Conservation (phyloP, 2,113 vertebrate genomes). For the Petromus typicus region DNA sequence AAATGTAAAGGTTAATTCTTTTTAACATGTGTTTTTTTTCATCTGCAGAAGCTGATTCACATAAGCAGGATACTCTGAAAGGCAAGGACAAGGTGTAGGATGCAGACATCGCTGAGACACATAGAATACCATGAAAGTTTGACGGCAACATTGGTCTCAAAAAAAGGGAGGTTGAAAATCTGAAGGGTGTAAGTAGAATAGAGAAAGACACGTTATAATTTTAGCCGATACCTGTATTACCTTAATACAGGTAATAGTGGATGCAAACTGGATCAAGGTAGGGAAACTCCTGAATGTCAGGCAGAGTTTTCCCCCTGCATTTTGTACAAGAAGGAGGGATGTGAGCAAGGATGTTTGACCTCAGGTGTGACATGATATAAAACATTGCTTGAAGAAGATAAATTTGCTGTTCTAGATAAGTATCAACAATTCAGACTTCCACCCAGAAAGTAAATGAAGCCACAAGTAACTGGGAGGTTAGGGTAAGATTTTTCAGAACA, state of each 20-base stretch:
- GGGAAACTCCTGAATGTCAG: not conserved
- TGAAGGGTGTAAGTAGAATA: not conserved
- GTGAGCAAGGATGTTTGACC: not conserved
- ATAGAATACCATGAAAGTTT: not conserved
- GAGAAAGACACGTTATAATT: not conserved
- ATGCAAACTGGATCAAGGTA: not conserved
- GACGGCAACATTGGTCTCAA: not conserved
- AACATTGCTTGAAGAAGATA: not conserved
- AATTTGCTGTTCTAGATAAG: not conserved
- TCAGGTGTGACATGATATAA: not conserved
- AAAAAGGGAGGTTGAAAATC: not conserved
- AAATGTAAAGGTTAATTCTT: not conserved
- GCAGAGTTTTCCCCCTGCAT: not conserved
- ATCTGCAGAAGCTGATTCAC: not conserved
- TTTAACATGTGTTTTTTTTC: not conserved
- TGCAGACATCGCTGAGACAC: not conserved
- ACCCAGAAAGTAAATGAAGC: slow-evolving; percentile 15
- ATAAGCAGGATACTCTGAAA: not conserved
- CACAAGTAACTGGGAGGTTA: not conserved
- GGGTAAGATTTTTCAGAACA: slow-evolving; percentile 20
- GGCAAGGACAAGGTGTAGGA: not conserved
- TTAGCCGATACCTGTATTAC: not conserved
- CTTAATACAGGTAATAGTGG: not conserved
- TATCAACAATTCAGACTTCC: not conserved
- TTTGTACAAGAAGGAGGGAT: not conserved